Evolutionary conservation across 2,797 vertebrate species (phyloP), one percentile per base, ranked within the genome.

Genomic region (Bucorvus abyssinicus): DNA sequence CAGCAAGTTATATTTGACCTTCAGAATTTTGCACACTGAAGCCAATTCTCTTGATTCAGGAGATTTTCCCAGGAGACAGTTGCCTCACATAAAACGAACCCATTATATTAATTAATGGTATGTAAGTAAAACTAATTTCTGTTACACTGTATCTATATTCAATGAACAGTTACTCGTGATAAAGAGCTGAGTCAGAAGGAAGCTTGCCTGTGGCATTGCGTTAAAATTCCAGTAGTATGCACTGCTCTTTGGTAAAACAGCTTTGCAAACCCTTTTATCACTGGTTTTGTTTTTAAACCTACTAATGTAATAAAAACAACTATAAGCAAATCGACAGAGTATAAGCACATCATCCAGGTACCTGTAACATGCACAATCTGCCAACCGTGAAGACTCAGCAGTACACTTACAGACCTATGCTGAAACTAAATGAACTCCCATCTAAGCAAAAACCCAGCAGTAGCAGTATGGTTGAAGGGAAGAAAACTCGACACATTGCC

Each of bases 91-190:
- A 81, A 93, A 94, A 84, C 86, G 84, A 95, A 92, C 84, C 61
- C 45, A 45, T 73, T 92, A 83, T 64, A 91, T 88, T 94, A 95
- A 90, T 40, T 86, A 94, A 86, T 61, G 52, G 32, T 86, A 40
- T 89, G 52, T 52, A 95, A 91, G 92, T 84, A 95, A 95, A 95
- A 29, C 23, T 30, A 32, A 79, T 80, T 84, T 75, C 34, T 55
- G 60, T 75, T 89, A 80, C 71, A 87, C 29, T 81, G 65, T 86
- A 88, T 86, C 79, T 91, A 79, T 86, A 84, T 82, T 77, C 84
- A 92, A 32, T 53, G 53, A 85, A 87, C 38, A 74, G 42, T 83
- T 89, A 78, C 36, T 89, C 6, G 2, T 47, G 77, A 56, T 30
- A 90, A 73, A 91, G 84, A 84, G 61, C 73, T 88, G 87, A 85